phyloP scores from a whole-genome alignment of 2,113 vertebrate species.

The Sapayoa aenigma region DNA sequence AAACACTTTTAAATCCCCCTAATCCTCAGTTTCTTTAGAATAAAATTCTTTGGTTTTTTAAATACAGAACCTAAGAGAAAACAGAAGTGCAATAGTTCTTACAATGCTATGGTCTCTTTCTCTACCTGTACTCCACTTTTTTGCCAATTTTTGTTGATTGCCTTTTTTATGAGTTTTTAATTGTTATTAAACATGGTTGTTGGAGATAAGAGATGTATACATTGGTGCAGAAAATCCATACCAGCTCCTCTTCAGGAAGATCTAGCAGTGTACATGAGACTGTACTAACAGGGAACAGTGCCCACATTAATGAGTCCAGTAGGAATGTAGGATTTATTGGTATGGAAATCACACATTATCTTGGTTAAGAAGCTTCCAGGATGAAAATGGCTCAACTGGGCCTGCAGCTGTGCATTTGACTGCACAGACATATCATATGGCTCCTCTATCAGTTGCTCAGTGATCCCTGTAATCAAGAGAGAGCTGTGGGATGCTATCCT shows the following conservation, averaged over 20 bases:
- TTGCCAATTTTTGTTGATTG: background rate
- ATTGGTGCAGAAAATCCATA: background rate
- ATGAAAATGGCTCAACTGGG: background rate
- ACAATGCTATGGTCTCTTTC: background rate
- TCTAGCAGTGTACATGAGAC: background rate
- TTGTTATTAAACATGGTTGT: background rate
- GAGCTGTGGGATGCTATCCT: background rate
- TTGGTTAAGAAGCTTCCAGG: conserved; percentile 13
- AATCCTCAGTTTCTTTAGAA: background rate
- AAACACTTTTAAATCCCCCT: background rate
- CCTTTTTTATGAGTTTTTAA: background rate
- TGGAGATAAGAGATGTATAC: background rate
- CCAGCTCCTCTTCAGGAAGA: background rate
- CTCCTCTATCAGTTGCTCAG: background rate
- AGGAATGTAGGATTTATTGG: background rate
- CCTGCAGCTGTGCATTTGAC: conserved; percentile 1
- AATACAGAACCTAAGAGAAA: background rate
- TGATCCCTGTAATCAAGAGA: conserved; percentile 3
- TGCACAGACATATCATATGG: background rate
- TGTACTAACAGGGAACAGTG: background rate
- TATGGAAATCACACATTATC: background rate
- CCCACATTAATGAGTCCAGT: background rate
- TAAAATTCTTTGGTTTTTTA: background rate
- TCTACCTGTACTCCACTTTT: background rate
- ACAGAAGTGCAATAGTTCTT: background rate